Evolutionary conservation across 1,140 invertebrate genomes (phyloP).

Genomic region (Aphaenogaster rudis): DNA sequence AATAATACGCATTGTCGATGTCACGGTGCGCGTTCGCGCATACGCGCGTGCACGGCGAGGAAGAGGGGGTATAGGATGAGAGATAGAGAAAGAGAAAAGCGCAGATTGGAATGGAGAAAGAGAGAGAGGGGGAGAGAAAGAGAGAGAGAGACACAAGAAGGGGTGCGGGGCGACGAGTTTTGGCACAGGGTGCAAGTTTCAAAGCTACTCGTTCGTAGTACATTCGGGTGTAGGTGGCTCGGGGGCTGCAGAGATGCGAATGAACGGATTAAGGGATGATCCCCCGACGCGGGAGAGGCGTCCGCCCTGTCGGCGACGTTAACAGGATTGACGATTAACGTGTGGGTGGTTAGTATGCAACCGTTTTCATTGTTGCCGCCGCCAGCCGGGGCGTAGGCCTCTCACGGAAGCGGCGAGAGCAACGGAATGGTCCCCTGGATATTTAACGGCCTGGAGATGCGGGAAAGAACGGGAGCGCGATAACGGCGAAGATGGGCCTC

Average conservation of each 20-base stretch:
- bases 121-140: neutral
- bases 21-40: slow-evolving; percentile 43
- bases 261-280: slow-evolving; percentile 87
- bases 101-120: slow-evolving; percentile 9
- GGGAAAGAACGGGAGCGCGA: slow-evolving; percentile 25
- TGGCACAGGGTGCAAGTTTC: slow-evolving; percentile 71
- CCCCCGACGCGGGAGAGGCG: slow-evolving; percentile 82
- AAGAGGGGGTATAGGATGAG: neutral
- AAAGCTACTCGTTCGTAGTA: slow-evolving; percentile 71
- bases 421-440: slow-evolving; percentile 67
- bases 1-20: slow-evolving; percentile 68
- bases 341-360: slow-evolving; percentile 82
- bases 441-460: slow-evolving; percentile 61
- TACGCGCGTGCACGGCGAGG: slow-evolving; percentile 23
- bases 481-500: slow-evolving; percentile 41
- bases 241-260: slow-evolving; percentile 85
- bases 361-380: slow-evolving; percentile 79
- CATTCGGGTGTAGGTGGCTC: slow-evolving; percentile 67
- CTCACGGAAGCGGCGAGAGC: slow-evolving; percentile 59
- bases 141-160: neutral
- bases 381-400: slow-evolving; percentile 67
- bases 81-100: slow-evolving; percentile 13
- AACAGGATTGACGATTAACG: slow-evolving; percentile 86
- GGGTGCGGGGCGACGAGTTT: slow-evolving; percentile 52
- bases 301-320: slow-evolving; percentile 79